A percentile compares a stretch with the other conserved stretches of the same genome.
These are phyloP conservation scores for Cylindroiulus punctatus DNA, from an alignment of 2,888 invertebrate species.

Conservation along the genomic window DNA sequence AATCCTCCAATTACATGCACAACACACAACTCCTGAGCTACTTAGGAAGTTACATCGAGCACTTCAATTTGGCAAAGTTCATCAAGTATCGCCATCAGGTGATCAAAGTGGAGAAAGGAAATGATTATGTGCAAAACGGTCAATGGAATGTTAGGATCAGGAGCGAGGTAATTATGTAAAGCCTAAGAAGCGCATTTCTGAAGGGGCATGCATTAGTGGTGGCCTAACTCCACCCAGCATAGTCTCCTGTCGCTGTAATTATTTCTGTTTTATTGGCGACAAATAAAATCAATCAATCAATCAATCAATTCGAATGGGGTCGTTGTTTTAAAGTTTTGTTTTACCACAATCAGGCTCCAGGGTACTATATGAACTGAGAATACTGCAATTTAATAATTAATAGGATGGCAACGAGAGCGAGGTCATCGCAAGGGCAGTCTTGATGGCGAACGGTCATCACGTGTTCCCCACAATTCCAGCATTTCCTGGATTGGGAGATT, in stretches of 20 bases:
- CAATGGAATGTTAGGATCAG: constrained; percentile 63
- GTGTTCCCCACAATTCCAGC: constrained; percentile 65
- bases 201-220: too few species aligned
- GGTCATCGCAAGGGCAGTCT: constrained; percentile 62
- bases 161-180: constrained; percentile 60
- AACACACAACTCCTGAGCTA: constrained; percentile 66
- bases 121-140: constrained; percentile 63
- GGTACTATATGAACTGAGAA: too few species aligned
- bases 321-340: too few species aligned
- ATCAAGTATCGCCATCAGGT: constrained; percentile 58
- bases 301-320: too few species aligned
- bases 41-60: constrained; percentile 61
- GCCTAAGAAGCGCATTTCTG: too few species aligned
- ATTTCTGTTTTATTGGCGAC: too few species aligned
- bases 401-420: constrained; percentile 28
- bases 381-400: too few species aligned
- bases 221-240: too few species aligned
- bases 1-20: constrained; percentile 68
- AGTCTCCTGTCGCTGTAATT: too few species aligned
- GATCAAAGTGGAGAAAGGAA: constrained; percentile 55
- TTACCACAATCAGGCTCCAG: too few species aligned
- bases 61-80: constrained; percentile 60
- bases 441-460: constrained; percentile 69
- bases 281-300: too few species aligned
- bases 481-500: constrained; percentile 64